phyloP scores from a whole-genome alignment of 2,113 vertebrate genomes.

The Myiagra hebetior region DNA sequence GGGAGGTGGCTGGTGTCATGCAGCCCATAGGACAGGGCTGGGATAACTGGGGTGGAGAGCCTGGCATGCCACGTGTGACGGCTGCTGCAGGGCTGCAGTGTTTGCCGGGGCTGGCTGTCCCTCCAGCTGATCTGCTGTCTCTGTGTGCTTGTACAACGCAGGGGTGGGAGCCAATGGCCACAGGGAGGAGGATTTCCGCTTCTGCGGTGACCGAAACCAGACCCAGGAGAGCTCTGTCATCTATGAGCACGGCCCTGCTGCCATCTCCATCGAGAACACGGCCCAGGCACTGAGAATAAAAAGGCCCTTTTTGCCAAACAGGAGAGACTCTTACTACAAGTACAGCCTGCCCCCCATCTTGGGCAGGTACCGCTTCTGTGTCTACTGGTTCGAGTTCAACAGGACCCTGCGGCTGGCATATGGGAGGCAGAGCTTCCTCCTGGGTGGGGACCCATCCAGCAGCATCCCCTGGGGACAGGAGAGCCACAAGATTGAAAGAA shows the following conservation, averaged over 20 bases:
- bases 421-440: conserved; percentile 30
- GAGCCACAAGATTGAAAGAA: background rate
- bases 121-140: fast-evolving
- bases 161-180: background rate
- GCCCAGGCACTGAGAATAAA: conserved; percentile 2
- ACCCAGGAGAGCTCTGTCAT: conserved; percentile 39
- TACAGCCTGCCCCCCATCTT: background rate
- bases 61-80: fast-evolving
- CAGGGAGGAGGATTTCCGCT: conserved; percentile 62
- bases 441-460: background rate
- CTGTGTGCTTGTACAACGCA: background rate
- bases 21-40: background rate
- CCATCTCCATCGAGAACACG: conserved; percentile 57
- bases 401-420: conserved; percentile 38
- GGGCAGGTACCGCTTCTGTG: conserved; percentile 74
- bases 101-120: background rate
- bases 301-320: background rate
- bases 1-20: background rate
- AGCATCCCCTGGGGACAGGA: background rate
- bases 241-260: background rate
- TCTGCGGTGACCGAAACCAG: conserved; percentile 73
- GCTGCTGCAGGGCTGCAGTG: background rate
- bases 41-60: background rate
- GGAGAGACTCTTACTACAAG: background rate
- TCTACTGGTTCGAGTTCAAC: conserved; percentile 62